These are phyloP conservation scores for Hirtodrosophila confusa DNA, from an alignment of 2,888 invertebrate species.

Conservation along the genomic window DNA sequence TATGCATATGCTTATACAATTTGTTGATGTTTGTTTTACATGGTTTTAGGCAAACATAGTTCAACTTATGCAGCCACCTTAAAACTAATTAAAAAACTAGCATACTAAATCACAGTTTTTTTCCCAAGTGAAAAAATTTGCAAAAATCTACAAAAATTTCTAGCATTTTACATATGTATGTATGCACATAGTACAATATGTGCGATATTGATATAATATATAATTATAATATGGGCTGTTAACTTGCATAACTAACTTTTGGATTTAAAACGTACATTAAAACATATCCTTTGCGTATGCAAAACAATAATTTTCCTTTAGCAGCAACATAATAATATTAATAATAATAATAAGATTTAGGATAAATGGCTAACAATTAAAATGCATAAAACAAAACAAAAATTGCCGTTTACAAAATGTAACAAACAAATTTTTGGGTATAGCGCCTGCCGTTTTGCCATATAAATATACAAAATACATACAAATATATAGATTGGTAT, in stretches of 20 bases:
- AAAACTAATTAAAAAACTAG: conserved; percentile 82
- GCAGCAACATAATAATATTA: conserved; percentile 51
- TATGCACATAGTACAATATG: conserved; percentile 41
- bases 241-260: conserved; percentile 23
- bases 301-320: conserved; percentile 40
- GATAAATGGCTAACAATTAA: conserved; percentile 78
- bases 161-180: conserved; percentile 46
- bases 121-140: conserved; percentile 75
- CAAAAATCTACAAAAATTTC: conserved; percentile 68
- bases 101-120: conserved; percentile 82
- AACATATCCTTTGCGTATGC: conserved; percentile 49
- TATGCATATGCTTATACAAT: conserved; percentile 38
- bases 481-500: conserved; percentile 13
- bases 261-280: conserved; percentile 71
- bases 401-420: conserved; percentile 58
- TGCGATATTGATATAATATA: conserved; percentile 42
- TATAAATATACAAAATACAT: conserved; percentile 8
- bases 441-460: conserved; percentile 57
- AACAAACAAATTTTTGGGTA: conserved; percentile 59
- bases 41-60: conserved; percentile 27
- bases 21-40: conserved; percentile 36
- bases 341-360: conserved; percentile 47
- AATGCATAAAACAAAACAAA: conserved; percentile 78
- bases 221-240: conserved; percentile 38
- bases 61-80: conserved; percentile 50